Base-by-base conservation (phyloP, 2,797 vertebrate species). In the Myotis planiceps region DNA sequence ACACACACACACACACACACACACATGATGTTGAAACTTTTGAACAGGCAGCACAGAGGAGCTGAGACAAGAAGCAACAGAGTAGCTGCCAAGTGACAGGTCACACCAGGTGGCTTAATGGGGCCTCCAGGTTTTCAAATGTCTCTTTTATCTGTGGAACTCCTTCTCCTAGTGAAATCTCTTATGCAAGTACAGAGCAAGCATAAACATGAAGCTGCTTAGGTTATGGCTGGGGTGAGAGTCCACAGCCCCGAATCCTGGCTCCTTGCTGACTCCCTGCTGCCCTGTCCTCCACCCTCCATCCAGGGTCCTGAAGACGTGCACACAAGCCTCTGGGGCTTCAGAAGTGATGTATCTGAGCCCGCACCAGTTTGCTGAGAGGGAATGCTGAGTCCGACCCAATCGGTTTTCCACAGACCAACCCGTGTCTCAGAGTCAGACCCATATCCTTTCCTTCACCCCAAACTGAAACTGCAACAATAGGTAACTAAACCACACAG, bases 401-500 rank as follows among this genome's bases (percentile, higher is more conserved):
- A 25, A 0, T 0, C 19, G 21, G 16, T 84, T 42, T 80, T 16
- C 18, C 1, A 45, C 23, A 75, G 45, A 66, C 15, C 29, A 63
- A 32, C n/a, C 25, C 23, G 81, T 45, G 66, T 47, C 53, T 86
- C 92, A 34, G 45, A 75, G 32, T 83, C 79, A 92, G 83, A 75
- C 37, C 51, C 4, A 21, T 68, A 49, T 60, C 81, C 87, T 87
- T 84, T 80, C 82, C 84, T 63, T 95, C 80, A 87, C 76, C 91
- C 72, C 47, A 81, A 80, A 92, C 10, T 27, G 68, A 85, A 95
- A 89, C 82, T 49, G 49, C 63, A 87, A 55, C 78, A 85, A 85
- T 55, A 93, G 89, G 89, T 92, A 92, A 97, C 96, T 94, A 96
- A 95, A 76, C 45, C 78, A 90, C 88, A 88, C 4, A 63, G 92